These are phyloP conservation scores for Caracal caracal DNA, from an alignment of 2,113 vertebrate genomes.

Conservation along the genomic window DNA sequence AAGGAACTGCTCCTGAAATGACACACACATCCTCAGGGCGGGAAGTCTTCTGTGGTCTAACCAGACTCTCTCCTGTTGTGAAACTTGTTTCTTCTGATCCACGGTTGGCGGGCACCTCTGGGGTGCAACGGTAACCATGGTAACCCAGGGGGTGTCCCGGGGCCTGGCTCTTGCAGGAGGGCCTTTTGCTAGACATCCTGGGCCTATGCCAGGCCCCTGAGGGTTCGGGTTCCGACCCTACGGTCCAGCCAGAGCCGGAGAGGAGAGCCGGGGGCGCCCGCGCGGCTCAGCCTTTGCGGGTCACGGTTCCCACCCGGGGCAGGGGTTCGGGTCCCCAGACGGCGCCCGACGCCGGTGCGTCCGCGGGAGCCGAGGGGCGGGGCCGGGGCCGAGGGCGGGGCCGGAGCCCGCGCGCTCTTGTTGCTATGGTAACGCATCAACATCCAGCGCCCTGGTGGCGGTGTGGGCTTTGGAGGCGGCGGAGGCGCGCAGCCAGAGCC, in stretches of 20 bases:
- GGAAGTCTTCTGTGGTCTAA: neutral
- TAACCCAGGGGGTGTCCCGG: neutral
- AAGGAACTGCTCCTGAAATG: neutral
- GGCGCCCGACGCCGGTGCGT: fast-evolving
- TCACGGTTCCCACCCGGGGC: fast-evolving
- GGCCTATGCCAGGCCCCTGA: neutral
- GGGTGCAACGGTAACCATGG: neutral
- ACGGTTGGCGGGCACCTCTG: neutral
- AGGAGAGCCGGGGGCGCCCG: neutral
- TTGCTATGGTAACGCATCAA: slow-evolving; percentile 67
- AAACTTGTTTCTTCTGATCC: neutral
- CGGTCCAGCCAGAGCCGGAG: neutral
- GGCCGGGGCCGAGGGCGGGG: neutral
- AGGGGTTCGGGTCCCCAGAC: neutral
- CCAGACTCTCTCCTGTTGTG: neutral
- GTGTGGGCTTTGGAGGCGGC: neutral
- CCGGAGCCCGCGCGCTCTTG: neutral
- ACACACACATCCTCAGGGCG: neutral
- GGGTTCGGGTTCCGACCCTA: neutral
- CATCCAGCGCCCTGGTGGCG: neutral
- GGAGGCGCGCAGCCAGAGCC: neutral
- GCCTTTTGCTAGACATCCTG: neutral
- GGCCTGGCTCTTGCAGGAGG: neutral
- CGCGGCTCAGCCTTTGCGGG: neutral
- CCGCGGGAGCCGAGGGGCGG: neutral